Percentiles rank a stretch among this genome's conserved stretches.
These are phyloP conservation scores for Antigone vipio DNA, from an alignment of 2,113 vertebrate genomes.

Conservation along the genomic window DNA sequence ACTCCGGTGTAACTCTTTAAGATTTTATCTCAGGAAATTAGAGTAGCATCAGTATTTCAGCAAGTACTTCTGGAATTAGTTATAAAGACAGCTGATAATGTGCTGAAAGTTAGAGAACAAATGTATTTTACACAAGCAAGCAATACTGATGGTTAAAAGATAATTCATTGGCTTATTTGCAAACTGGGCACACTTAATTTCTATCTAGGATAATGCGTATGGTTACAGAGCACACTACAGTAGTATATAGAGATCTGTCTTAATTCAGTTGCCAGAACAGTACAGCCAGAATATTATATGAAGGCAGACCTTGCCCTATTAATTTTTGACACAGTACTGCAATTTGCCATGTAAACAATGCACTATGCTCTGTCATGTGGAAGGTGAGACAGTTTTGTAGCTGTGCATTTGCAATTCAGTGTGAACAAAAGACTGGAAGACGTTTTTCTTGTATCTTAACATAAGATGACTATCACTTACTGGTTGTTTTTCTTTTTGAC, in stretches of 20 bases:
- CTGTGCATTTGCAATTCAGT: not conserved
- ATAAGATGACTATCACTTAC: not conserved
- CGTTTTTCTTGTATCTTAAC: accelerated
- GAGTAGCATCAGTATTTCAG: not conserved
- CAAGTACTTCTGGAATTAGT: not conserved
- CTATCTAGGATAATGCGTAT: not conserved
- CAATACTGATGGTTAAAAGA: not conserved
- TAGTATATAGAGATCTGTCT: not conserved
- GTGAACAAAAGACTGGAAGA: not conserved
- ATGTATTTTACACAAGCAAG: not conserved
- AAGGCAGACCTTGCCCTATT: not conserved
- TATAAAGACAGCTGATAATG: not conserved
- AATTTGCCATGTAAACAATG: not conserved
- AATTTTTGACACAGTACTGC: not conserved
- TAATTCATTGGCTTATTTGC: not conserved
- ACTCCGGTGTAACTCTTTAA: not conserved
- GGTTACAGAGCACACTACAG: not conserved
- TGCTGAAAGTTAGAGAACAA: not conserved
- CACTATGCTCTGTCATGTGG: not conserved
- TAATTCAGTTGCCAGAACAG: not conserved
- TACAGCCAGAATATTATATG: not conserved
- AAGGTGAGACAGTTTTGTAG: not conserved
- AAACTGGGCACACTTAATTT: not conserved
- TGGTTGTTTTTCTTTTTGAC: not conserved
- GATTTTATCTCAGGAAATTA: not conserved